phyloP scores from a whole-genome alignment of 2,888 invertebrate species.

The Stenodema calcarata region DNA sequence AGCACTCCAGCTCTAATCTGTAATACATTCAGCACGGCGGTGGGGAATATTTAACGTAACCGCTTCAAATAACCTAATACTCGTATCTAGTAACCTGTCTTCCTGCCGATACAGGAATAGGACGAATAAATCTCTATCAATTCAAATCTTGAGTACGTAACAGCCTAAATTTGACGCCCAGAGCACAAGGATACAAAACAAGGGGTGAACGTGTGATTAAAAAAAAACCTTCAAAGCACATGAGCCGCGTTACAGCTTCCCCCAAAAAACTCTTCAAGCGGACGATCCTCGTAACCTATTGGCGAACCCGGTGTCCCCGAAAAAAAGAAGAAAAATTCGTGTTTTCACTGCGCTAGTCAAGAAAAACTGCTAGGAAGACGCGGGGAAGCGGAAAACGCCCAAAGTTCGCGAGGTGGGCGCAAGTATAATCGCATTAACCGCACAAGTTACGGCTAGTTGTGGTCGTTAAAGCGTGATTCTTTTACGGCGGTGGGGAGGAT shows the following conservation, averaged over 20 bases:
- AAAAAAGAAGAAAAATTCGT: background rate
- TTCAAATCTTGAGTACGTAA: too few relatives aligned
- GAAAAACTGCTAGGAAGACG: background rate
- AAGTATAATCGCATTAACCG: background rate
- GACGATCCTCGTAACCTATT: background rate
- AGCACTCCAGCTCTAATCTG: too few relatives aligned
- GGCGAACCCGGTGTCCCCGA: background rate
- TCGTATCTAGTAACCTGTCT: too few relatives aligned
- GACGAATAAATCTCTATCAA: too few relatives aligned
- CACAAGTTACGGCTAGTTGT: background rate
- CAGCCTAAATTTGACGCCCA: too few relatives aligned
- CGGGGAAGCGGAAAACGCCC: background rate
- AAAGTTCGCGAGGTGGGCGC: background rate
- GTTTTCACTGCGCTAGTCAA: background rate
- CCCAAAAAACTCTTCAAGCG: background rate
- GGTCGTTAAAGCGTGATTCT: background rate
- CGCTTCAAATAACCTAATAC: too few relatives aligned
- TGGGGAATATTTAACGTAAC: too few relatives aligned
- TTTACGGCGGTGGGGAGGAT: background rate
- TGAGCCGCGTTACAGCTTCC: background rate
- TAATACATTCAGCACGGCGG: too few relatives aligned
- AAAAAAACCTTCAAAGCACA: background rate
- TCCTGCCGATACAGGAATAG: too few relatives aligned
- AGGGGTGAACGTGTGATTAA: background rate
- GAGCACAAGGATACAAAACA: too few relatives aligned